These are phyloP conservation scores for Gymnosoma rotundatum DNA, from an alignment of 2,888 invertebrate species.

Conservation along the genomic window DNA sequence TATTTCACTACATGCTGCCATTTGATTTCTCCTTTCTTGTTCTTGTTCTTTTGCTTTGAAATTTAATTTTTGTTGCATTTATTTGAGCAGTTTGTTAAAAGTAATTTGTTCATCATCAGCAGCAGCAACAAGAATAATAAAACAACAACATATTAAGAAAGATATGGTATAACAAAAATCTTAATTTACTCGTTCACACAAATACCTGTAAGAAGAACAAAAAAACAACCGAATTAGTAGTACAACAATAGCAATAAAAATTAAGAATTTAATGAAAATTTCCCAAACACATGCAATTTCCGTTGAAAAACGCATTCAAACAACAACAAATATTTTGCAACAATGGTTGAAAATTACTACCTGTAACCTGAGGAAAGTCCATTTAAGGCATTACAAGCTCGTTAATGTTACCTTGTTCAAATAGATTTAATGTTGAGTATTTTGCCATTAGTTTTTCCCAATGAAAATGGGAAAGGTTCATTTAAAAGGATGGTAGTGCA, in stretches of 20 bases:
- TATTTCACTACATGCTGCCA: constrained; percentile 53
- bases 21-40: constrained; percentile 17
- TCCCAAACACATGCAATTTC: constrained; percentile 69
- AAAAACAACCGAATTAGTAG: not conserved
- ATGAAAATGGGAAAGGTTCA: constrained; percentile 5
- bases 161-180: constrained; percentile 20
- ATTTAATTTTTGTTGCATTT: constrained; percentile 42
- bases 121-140: constrained; percentile 71
- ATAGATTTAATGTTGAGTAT: constrained; percentile 39
- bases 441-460: constrained; percentile 1
- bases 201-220: constrained; percentile 46
- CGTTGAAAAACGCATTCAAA: constrained; percentile 53
- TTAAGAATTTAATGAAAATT: constrained; percentile 55
- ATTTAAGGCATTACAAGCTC: constrained; percentile 49
- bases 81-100: constrained; percentile 44
- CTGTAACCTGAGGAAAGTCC: constrained; percentile 16
- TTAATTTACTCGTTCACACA: constrained; percentile 35
- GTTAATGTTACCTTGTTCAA: constrained; percentile 44
- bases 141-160: constrained; percentile 50
- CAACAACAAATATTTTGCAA: constrained; percentile 24
- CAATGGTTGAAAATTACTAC: not conserved
- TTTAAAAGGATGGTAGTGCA: not conserved
- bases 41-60: constrained; percentile 6
- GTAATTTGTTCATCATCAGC: constrained; percentile 45
- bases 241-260: constrained; percentile 3